Evolutionary conservation across 2,797 vertebrate genomes (phyloP).

Genomic region (Sitta carolinensis): DNA sequence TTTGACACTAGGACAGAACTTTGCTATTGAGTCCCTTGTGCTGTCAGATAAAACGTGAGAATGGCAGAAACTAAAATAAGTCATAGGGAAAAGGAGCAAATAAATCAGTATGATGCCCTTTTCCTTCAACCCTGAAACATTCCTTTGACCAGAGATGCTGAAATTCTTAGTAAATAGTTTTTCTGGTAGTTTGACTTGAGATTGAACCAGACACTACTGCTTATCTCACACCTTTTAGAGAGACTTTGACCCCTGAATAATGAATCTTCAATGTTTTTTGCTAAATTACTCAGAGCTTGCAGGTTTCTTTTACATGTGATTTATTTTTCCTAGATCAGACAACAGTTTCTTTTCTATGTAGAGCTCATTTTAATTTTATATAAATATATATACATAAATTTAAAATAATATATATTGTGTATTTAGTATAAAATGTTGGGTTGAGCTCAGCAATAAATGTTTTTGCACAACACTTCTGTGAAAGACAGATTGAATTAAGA

Average conservation of each 20-base stretch:
- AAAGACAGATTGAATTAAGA: slow-evolving; percentile 60
- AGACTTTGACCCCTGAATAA: not conserved
- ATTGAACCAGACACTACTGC: not conserved
- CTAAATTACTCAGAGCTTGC: slow-evolving; percentile 52
- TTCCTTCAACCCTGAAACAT: slow-evolving; percentile 33
- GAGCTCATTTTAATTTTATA: slow-evolving; percentile 71
- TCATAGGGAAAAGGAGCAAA: slow-evolving; percentile 8
- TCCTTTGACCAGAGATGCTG: slow-evolving; percentile 31
- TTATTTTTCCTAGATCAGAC: slow-evolving; percentile 62
- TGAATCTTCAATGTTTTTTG: slow-evolving; percentile 9
- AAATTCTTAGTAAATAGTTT: slow-evolving; percentile 14
- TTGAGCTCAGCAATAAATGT: slow-evolving; percentile 74
- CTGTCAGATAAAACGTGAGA: slow-evolving; percentile 23
- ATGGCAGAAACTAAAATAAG: not conserved
- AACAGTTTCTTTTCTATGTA: slow-evolving; percentile 71
- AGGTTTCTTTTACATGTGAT: slow-evolving; percentile 58
- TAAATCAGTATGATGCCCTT: not conserved
- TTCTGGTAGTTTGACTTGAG: slow-evolving; percentile 16
- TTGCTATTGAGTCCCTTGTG: not conserved
- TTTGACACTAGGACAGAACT: slow-evolving; percentile 24
- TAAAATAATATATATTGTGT: slow-evolving; percentile 75
- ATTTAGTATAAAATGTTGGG: slow-evolving; percentile 73
- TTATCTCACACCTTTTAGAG: slow-evolving; percentile 8
- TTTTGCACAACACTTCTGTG: slow-evolving; percentile 71
- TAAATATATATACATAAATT: slow-evolving; percentile 70